A percentile compares a stretch with the other conserved stretches of the same genome.
These are phyloP conservation scores for Acromyrmex heyeri DNA, from an alignment of 1,140 invertebrate species.

Conservation along the genomic window DNA sequence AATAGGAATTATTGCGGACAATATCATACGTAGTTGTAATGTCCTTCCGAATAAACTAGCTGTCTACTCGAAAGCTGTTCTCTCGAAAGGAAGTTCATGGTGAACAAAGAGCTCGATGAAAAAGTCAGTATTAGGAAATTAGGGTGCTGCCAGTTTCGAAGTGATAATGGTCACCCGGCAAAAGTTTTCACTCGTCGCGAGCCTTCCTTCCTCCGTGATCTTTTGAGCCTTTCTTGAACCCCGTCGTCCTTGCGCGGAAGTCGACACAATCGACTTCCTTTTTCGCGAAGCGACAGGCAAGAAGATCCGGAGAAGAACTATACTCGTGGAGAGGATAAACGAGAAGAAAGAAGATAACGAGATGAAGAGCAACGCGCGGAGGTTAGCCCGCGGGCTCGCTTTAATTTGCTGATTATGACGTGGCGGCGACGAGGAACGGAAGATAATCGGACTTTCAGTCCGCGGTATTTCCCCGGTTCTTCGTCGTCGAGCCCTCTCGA, in stretches of 20 bases:
- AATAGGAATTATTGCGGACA: background rate
- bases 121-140: slow-evolving; percentile 56
- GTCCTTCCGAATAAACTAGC: background rate
- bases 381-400: slow-evolving; percentile 77
- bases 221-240: slow-evolving; percentile 5
- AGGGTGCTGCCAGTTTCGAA: slow-evolving; percentile 21
- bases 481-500: slow-evolving; percentile 31
- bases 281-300: slow-evolving; percentile 3
- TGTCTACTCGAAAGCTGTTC: background rate
- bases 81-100: background rate
- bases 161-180: slow-evolving; percentile 70
- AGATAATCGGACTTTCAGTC: slow-evolving; percentile 83
- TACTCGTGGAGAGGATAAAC: slow-evolving; percentile 39
- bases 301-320: background rate
- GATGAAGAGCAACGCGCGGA: slow-evolving; percentile 40
- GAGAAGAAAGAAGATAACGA: slow-evolving; percentile 36
- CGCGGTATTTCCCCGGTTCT: slow-evolving; percentile 72
- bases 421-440: slow-evolving; percentile 81
- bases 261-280: slow-evolving; percentile 70
- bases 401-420: slow-evolving; percentile 85
- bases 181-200: slow-evolving; percentile 64
- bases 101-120: slow-evolving; percentile 36
- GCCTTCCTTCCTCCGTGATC: slow-evolving; percentile 26
- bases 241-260: slow-evolving; percentile 41
- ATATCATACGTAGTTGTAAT: background rate